Evolutionary conservation across 2,888 invertebrate genomes (phyloP).

Genomic region (Cosmia trapezina): DNA sequence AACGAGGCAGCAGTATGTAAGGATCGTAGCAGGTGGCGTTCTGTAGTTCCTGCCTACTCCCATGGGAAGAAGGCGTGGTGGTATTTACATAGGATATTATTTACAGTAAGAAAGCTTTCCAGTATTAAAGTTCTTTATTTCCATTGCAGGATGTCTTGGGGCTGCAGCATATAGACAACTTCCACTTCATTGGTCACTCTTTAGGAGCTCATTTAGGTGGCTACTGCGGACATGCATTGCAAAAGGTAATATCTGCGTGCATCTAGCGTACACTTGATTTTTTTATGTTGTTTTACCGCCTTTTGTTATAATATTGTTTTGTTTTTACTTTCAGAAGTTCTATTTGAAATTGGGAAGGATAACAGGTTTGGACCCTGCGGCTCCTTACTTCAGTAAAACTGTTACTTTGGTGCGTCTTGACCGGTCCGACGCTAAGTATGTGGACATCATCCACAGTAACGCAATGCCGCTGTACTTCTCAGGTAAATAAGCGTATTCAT

Average conservation of each 20-base stretch:
- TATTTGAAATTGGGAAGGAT: conserved; percentile 94
- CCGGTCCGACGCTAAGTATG: conserved; percentile 95
- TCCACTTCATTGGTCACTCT: conserved; percentile 96
- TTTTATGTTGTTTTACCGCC: neutral
- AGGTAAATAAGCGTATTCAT: conserved; percentile 71
- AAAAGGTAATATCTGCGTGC: conserved; percentile 84
- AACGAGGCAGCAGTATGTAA: no score
- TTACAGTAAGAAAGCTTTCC: no score
- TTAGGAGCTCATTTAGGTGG: conserved; percentile 96
- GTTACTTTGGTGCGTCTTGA: conserved; percentile 95
- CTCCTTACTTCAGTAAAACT: conserved; percentile 96
- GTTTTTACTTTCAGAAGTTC: conserved; percentile 88
- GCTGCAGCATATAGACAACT: conserved; percentile 91
- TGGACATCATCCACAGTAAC: conserved; percentile 97
- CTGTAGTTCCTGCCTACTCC: no score
- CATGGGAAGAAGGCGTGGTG: no score
- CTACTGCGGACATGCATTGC: conserved; percentile 94
- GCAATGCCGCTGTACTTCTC: conserved; percentile 93
- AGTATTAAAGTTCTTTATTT: neutral
- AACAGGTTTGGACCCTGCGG: conserved; percentile 97
- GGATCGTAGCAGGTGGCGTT: no score
- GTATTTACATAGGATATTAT: no score
- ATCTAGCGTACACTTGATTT: no score
- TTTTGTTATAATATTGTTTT: neutral
- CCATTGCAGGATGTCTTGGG: conserved; percentile 87